Base-by-base conservation (phyloP, 2,888 invertebrate species). In the Cheilosia vulpina region DNA sequence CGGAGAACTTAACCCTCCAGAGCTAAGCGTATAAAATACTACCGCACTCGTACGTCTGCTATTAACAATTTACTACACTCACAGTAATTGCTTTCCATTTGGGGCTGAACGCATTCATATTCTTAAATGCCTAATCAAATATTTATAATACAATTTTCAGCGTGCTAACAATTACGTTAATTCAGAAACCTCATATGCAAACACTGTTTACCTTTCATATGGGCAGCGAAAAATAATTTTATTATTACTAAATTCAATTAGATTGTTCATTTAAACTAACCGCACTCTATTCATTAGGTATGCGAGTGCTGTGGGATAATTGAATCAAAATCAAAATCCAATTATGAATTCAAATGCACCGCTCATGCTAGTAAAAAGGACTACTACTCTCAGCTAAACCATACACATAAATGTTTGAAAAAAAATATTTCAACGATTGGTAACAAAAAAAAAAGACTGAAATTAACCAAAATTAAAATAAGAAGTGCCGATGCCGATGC, bases 241-340 rank as follows among this genome's bases (percentile, higher is more conserved):
- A 57, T 31, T 75, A 47, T 75, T 57, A 17, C 57, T 75, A 47
- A 75, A 75, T 57, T 75, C 45, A 75, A 38, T 75, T 75, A 31
- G 38, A 57, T 65, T 55, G 38, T 66, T 50, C 45, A 65, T 75
- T 75, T 57, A 57, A 75, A 75, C 66, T 41, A 57, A 57, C 57
- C 34, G 53, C 52, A 65, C 38, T 38, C 34, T 52, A 68, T 53
- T 66, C 38, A 73, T 73, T 73, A 73, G 47, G 5, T 43, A 19
- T 0, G 9, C 17, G n/a, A 13, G 4, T 43, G 4, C 4, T 27
- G 6, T 0, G 27, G 45, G 17, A 69, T 83, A 77, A 83, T 83
- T 83, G 78, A 83, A 83, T 82, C 41, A 72, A 72, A 82, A 82
- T 72, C 72, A 82, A 83, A 82, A 77, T 73, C 66, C 58, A 62